Evolutionary conservation across 53 echinoderm and acorn worm species (phyloP), one percentile per base, ranked within the genome.

Genomic region (Holothuria leucospilota): DNA sequence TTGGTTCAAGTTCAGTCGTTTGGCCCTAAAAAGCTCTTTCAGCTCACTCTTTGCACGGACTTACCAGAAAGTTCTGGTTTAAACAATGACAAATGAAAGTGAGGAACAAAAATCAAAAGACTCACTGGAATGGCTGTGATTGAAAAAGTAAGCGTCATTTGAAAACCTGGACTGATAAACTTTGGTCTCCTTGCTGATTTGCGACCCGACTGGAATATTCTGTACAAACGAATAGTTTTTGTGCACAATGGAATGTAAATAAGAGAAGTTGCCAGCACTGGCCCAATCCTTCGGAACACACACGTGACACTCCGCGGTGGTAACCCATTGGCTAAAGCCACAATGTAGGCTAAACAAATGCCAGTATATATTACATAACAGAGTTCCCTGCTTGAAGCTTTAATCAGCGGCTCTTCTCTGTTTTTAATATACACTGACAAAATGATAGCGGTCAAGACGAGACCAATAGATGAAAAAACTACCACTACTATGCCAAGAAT

Each of bases 341-440:
- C 84, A 27, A 83, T 52, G 78, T 93, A 98, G 40, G 93, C 93
- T 1, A 93, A 61, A 25, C 90, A 77, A 53, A 98, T 93, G 11
- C 98, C 98, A 23, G 77, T 49, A 46, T 95, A 91, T 74, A 95
- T 98, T 52, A 98, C 90, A 79, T 98, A 98, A n/a, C 92, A 91
- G 6, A 98, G 89, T 60, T 95, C 98, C 20, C 95, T 81, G 62
- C 98, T 95, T 14, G 98, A 98, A 0, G 95, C 98, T 68, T 95
- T 98, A 18, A 98, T 93, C 29, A 98, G 92, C 4, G 93, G 90
- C 51, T 93, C 93, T n/a, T 98, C 91, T 41, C 86, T 86, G 65
- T 98, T 91, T 26, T 87, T 78, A 62, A 93, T 84, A 83, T 95
- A 95, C 41, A 93, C 65, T 13, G 29, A 66, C 78, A 92, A 52